Evolutionary conservation across 2,888 invertebrate genomes (phyloP).

Genomic region (Periphyllus acericola): DNA sequence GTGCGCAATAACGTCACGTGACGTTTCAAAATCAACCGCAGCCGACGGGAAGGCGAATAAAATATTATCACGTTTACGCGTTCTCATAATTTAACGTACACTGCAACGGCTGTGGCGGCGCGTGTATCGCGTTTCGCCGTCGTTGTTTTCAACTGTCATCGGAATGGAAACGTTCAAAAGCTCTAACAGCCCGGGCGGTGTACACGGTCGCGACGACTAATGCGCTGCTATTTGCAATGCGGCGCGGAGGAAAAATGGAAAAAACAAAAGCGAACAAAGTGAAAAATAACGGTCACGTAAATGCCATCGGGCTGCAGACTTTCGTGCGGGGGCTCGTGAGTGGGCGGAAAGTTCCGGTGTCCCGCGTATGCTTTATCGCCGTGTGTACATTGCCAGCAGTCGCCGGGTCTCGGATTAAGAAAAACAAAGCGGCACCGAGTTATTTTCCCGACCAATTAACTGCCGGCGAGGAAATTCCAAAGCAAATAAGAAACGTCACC

Average conservation of each 20-base stretch:
- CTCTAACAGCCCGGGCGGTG: background rate
- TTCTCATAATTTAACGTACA: no score
- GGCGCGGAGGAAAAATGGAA: background rate
- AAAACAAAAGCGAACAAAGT: background rate
- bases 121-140: background rate
- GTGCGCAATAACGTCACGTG: no score
- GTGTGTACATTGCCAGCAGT: background rate
- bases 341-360: background rate
- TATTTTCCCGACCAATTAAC: background rate
- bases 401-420: background rate
- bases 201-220: background rate
- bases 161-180: background rate
- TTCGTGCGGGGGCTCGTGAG: background rate
- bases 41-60: no score
- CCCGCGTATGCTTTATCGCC: background rate
- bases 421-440: background rate
- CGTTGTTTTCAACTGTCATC: background rate
- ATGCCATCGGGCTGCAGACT: background rate
- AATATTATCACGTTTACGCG: no score
- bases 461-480: background rate
- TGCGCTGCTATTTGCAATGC: background rate
- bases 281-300: background rate
- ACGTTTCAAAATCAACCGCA: no score
- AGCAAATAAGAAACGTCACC: background rate
- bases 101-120: background rate